Evolutionary conservation across 1,140 invertebrate species (phyloP).

Genomic region (Battus philenor): DNA sequence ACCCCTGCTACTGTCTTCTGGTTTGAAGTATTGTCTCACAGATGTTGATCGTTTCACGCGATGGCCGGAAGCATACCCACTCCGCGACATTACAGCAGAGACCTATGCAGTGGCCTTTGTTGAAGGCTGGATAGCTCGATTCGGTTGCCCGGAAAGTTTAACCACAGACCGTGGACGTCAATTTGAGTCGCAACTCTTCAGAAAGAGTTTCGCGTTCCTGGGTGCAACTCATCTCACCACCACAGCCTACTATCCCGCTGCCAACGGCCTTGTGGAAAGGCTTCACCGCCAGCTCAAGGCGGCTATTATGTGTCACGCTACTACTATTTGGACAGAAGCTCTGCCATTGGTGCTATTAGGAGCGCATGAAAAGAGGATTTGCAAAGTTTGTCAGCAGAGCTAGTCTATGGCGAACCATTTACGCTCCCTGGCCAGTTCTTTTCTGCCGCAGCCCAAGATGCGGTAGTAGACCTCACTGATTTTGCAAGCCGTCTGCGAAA

Average conservation of each 20-base stretch:
- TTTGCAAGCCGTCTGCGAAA: no score
- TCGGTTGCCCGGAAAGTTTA: conserved; percentile 2
- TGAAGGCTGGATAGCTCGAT: conserved; percentile 7
- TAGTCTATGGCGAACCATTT: no score
- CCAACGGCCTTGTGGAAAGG: conserved; percentile 4
- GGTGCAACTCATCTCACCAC: neutral
- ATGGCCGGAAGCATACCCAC: conserved; percentile 16
- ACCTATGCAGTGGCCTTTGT: conserved; percentile 2
- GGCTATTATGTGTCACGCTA: neutral
- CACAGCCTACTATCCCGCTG: conserved; percentile 2
- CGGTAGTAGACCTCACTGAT: no score
- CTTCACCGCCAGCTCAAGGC: conserved; percentile 10
- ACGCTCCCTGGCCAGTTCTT: no score
- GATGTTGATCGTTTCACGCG: conserved; percentile 16
- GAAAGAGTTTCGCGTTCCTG: neutral
- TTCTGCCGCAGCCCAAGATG: no score
- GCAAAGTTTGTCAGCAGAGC: no score
- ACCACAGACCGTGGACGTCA: conserved; percentile 1
- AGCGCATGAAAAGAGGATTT: no score
- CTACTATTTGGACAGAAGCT: neutral
- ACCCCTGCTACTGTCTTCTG: conserved; percentile 6
- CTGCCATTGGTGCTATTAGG: no score
- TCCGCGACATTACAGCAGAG: conserved; percentile 12
- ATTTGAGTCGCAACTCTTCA: conserved; percentile 10
- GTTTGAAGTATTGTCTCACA: conserved; percentile 11